Base-by-base conservation (phyloP, 1,140 invertebrate species). In the Mycetomoellerius zeteki region DNA sequence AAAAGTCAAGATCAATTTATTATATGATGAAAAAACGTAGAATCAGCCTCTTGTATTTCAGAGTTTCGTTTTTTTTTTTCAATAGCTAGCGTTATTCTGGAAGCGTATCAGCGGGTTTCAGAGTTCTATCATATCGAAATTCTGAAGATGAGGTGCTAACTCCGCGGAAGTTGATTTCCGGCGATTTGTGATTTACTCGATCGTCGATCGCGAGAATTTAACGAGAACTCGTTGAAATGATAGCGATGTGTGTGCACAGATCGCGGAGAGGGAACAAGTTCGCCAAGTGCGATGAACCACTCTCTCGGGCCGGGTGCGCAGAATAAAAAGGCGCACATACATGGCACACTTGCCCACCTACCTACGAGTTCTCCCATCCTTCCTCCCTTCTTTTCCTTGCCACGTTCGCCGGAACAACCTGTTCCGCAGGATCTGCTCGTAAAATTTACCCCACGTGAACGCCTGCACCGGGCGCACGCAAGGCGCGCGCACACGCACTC, bases 391-490 rank as follows among this genome's bases (percentile, higher is more conserved):
- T 88, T n/a, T n/a, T 86, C 85, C 56, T 86, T 60, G 43, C 65
- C 73, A 54, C 85, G 80, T 52, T 80, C 82, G 33, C 77, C 85
- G 89, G 89, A 90, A 87, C 89, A 90, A 90, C 89, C 89, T 90
- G 89, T 90, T 90, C 81, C 88, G 88, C 89, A 80, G 85, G 77
- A 89, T 90, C 85, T 58, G 78, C 21, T 14, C 81, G 73, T 86
- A 89, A 90, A 90, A 89, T 86, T 89, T 75, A 81, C 86, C 89
- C 85, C 88, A 90, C 85, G 62, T 65, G 72, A 80, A 89, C 84
- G 73, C 52, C 81, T 52, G 73, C 84, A 85, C 58, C 75, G 73
- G 87, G 81, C 65, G 69, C 73, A 50, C 84, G 56, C 73, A 19
- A 80, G 67, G 75, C 76, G 60, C 73, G 56, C 54, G 60, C 58